Conservation (phyloP, 2,797 vertebrate species). For the Micromesistius poutassou region DNA sequence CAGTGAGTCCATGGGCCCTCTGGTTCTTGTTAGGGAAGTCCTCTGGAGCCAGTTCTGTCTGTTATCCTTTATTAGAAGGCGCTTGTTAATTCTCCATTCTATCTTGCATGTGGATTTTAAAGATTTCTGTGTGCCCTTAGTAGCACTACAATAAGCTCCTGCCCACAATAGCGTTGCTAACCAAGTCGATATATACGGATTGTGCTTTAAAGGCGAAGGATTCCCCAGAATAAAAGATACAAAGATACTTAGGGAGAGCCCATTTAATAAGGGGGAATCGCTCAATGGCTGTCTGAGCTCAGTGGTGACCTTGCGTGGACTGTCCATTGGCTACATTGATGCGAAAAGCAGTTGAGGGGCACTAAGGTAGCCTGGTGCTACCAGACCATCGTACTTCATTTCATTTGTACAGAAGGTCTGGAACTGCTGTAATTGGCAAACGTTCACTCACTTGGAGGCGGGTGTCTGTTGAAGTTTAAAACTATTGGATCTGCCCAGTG, state of each 20-base stretch:
- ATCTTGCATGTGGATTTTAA: background rate
- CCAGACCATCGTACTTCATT: no score
- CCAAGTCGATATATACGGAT: background rate
- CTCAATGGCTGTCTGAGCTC: slow-evolving; percentile 1
- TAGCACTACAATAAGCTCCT: background rate
- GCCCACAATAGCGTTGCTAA: background rate
- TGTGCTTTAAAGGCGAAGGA: background rate
- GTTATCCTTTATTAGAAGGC: background rate
- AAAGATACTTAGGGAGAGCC: background rate
- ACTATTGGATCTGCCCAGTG: no score
- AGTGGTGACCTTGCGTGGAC: background rate
- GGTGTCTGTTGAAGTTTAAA: no score
- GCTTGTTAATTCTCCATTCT: background rate
- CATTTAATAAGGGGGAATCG: background rate
- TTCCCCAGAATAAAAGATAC: background rate
- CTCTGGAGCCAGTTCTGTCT: background rate
- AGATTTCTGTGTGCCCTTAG: background rate
- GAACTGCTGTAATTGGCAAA: no score
- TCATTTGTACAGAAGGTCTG: no score
- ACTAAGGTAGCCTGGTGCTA: no score
- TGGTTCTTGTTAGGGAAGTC: background rate
- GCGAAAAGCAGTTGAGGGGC: background rate
- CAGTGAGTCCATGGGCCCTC: background rate
- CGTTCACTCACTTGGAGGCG: no score
- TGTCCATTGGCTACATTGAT: background rate